A percentile compares a stretch with the other conserved stretches of the same genome.
Conservation (phyloP, 2,113 vertebrate species). For the Xenopus borealis region DNA sequence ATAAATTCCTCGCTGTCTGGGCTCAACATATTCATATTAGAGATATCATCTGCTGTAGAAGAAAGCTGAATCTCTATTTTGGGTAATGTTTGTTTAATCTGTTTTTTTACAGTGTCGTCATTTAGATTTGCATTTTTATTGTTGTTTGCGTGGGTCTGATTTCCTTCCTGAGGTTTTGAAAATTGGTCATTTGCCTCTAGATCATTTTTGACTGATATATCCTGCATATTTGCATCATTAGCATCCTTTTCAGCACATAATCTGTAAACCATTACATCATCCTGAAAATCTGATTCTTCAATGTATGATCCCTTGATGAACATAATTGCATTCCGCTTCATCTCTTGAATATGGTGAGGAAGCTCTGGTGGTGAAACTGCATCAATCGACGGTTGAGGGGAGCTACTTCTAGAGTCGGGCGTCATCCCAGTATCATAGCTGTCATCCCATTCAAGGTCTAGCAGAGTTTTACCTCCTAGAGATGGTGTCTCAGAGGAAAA, state of each 20-base stretch:
- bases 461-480: conserved; percentile 59
- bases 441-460: conserved; percentile 95
- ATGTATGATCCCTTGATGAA: conserved; percentile 87
- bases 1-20: conserved; percentile 75
- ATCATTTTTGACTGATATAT: conserved; percentile 27
- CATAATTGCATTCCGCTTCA: conserved; percentile 85
- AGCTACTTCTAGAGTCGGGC: conserved; percentile 58
- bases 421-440: conserved; percentile 85
- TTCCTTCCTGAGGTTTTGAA: conserved; percentile 38
- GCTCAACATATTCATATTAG: conserved; percentile 45
- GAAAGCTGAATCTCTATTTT: conserved; percentile 24
- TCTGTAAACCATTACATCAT: conserved; percentile 91
- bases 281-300: conserved; percentile 93
- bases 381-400: conserved; percentile 39
- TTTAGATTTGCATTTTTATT: conserved; percentile 47
- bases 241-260: conserved; percentile 85
- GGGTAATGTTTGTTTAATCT: conserved; percentile 42
- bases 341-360: conserved; percentile 88
- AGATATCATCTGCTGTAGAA: conserved; percentile 52
- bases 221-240: conserved; percentile 48
- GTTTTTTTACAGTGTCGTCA: conserved; percentile 46
- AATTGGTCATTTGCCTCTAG: conserved; percentile 6
- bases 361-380: conserved; percentile 61
- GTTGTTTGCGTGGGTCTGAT: conserved; percentile 46
- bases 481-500: conserved; percentile 42